Evolutionary conservation across 2,113 vertebrate genomes (phyloP), one percentile per base, ranked within the genome.

Genomic region (Panthera uncia): DNA sequence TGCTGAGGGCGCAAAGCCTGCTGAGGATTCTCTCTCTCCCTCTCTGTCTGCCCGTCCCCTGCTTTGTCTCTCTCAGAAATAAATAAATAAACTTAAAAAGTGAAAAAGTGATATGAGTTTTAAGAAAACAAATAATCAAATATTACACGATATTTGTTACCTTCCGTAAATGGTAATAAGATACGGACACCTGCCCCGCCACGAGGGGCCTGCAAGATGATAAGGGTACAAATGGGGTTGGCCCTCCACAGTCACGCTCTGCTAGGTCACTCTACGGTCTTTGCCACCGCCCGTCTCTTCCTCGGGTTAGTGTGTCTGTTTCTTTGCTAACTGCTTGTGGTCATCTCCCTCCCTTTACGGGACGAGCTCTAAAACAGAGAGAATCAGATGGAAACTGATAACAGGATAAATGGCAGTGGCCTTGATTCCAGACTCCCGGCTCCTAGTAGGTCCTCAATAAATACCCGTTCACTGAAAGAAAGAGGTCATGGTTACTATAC

Each of bases 401-500:
- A 45, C 7, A 45, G 45, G 45, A 45, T 45, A 45, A 7, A 45
- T 0, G 7, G 82, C 65, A 25, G 1, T 5, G 13, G 15, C 31
- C 33, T 68, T 48, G 63, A 11, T 5, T 38, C 68, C 18, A 41
- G 76, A 57, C 11, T 1, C 29, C 38, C 74, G 90, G 18, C 50
- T 91, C 65, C 57, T 48, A 15, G 52, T 4, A 45, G 4, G 5
- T 16, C 55, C 27, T 93, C 71, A 12, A 0, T 29, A 15, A 61
- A 57, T 31, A 18, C 10, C 18, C 57, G 31, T 23, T 65, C 29
- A 23, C 10, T 16, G 36, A 71, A 71, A 45, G 65, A 84, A 33
- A 10, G n/a, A 81, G 50, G n/a, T 31, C 55, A 19, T 4, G 2
- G 10, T 33, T 27, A 1, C 3, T 25, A 31, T 1, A 3, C 7